Evolutionary conservation across 2,888 invertebrate genomes (phyloP), one percentile per base, ranked within the genome.

Genomic region (Drosophila atroscutellata): DNA sequence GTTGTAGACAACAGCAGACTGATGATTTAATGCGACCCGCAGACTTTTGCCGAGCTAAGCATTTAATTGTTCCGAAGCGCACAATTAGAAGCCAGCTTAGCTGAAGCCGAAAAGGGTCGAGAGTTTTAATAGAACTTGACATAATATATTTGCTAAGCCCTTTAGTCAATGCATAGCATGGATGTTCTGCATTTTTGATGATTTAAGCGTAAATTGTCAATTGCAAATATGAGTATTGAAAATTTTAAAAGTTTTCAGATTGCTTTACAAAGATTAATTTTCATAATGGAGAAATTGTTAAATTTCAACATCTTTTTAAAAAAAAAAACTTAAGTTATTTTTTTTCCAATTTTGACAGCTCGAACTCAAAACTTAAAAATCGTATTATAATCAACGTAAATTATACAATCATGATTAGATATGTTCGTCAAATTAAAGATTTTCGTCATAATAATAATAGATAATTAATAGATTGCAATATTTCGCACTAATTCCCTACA

Each of bases 21-120:
- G 86, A 86, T 86, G 88, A 86, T 89, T 89, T 87, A 86, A 90
- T 88, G 88, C 86, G 79, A 79, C 75, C 83, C 86, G 81, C 86
- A 85, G 86, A 88, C 90, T 86, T 89, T 86, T 90, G 89, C 75
- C 79, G 79, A 88, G 79, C 85, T 89, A 85, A 86, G 86, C 90
- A 86, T 86, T 86, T 86, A 86, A 86, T 86, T 86, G 90, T 90
- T 83, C 90, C 60, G 69, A 52, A 80, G 77, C 74, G 84, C 69
- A 58, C 52, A 66, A 80, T 79, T 72, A 51, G 68, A 54, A 62
- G 51, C 45, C 77, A 61, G 59, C 63, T 67, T 49, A 59, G 37
- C 15, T 15, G 15, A 24, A 8, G 13, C 26, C 18, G 26, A 63
- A 52, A 50, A 32, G 51, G 50, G 49, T 36, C 54, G 30, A 45